Percentiles rank a stretch among this genome's conserved stretches.
These are phyloP conservation scores for Drosophila repletoides DNA, from an alignment of 1,140 invertebrate genomes.

Conservation along the genomic window DNA sequence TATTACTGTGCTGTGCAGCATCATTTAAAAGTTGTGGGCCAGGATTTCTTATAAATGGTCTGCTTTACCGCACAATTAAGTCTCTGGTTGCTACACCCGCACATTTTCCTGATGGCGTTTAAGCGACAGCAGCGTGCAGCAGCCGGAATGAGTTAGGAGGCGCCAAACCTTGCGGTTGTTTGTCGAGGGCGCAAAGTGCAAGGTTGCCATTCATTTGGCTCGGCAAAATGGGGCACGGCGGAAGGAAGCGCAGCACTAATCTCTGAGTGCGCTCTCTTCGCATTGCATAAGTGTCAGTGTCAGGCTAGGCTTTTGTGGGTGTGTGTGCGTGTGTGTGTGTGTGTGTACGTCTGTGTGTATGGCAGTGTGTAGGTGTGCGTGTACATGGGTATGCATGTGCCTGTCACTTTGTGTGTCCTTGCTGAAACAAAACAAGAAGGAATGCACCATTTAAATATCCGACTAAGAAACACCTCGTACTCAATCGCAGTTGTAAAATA, in stretches of 20 bases:
- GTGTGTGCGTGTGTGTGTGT: not conserved
- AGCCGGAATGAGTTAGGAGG: conserved; percentile 9
- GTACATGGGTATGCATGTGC: conserved; percentile 23
- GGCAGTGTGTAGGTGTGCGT: not conserved
- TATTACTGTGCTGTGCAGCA: conserved; percentile 35
- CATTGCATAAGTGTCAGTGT: conserved; percentile 68
- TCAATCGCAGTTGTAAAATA: not conserved
- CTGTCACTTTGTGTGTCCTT: conserved; percentile 51
- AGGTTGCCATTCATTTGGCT: conserved; percentile 69
- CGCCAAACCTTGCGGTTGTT: conserved; percentile 58
- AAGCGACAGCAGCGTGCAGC: conserved; percentile 9
- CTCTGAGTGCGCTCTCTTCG: conserved; percentile 62
- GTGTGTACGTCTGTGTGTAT: not conserved
- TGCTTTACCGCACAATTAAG: conserved; percentile 45
- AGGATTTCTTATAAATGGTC: not conserved
- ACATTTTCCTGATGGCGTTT: conserved; percentile 18
- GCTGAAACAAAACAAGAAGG: conserved; percentile 37
- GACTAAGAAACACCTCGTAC: not conserved
- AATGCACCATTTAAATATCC: not conserved
- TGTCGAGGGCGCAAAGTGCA: conserved; percentile 67
- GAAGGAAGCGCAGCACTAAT: conserved; percentile 72
- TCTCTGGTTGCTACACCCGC: conserved; percentile 11
- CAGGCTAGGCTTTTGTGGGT: conserved; percentile 27
- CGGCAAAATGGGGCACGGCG: conserved; percentile 20
- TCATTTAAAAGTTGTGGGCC: conserved; percentile 26